Evolutionary conservation across 2,113 vertebrate genomes (phyloP), one percentile per base, ranked within the genome.

Genomic region (Takifugu flavidus): DNA sequence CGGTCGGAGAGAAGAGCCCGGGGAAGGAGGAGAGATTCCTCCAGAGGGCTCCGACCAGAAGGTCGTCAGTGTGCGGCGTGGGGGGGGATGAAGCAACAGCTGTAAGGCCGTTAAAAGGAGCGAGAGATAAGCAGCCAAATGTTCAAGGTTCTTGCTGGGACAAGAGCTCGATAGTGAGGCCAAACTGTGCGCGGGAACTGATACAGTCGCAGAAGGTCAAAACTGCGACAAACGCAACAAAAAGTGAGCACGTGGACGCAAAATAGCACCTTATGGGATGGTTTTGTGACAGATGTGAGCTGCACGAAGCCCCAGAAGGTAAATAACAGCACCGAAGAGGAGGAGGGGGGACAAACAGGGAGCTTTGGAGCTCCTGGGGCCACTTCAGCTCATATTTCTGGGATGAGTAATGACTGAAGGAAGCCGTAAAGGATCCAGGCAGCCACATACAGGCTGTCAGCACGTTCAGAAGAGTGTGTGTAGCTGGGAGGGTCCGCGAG

Each of bases 341-440:
- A n/a, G 42, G 57, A 66, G 59, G 55, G 25, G 56, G 31, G 62
- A 56, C 44, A 52, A 57, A 43, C 28, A 43, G 59, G 73, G 70
- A 70, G 77, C 67, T 72, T 20, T 20, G 20, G 20, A 20, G 45
- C 78, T 78, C 75, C 80, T 10, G 59, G 50, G 71, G 70, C 69
- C 47, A 50, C 52, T 83, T 70, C 54, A 72, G 70, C 80, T 82
- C 79, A 81, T 83, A 74, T 78, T 84, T 82, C 67, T 62, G 59
- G 53, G 65, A 73, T 53, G 82, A 82, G 77, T 79, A 83, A 83
- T 63, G 80, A 52, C 69, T 26, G 66, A 64, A 72, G 63, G 61
- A 72, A 49, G 49, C 53, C 45, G 26, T 56, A 58, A 47, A 73
- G 39, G 25, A 77, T 58, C 65, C 69, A 60, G 68, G 73, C 42